These are phyloP conservation scores for Aphis gossypii DNA, from an alignment of 1,140 invertebrate genomes.

Conservation along the genomic window DNA sequence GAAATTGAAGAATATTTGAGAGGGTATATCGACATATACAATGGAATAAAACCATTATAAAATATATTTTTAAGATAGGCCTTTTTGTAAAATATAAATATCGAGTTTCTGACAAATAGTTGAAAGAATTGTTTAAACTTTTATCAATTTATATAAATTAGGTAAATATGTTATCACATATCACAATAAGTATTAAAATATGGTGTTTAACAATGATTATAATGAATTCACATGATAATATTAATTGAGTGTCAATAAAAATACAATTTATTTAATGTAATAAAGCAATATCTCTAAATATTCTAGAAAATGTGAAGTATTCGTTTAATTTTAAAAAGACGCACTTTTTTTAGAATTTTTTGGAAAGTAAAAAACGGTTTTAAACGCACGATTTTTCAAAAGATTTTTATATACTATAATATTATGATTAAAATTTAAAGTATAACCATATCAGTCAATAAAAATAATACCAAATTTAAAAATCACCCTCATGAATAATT, in stretches of 20 bases:
- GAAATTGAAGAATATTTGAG: too few species aligned
- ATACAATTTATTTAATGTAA: not conserved
- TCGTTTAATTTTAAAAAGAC: not conserved
- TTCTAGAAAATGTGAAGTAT: not conserved
- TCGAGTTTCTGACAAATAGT: not conserved
- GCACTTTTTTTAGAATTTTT: not conserved
- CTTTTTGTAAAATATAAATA: not conserved
- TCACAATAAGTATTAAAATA: not conserved
- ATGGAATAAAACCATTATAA: too few species aligned
- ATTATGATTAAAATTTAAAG: too few species aligned
- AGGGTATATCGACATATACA: too few species aligned
- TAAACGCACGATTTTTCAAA: not conserved
- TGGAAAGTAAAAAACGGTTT: not conserved
- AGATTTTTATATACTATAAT: not conserved
- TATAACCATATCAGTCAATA: too few species aligned
- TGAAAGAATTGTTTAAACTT: not conserved
- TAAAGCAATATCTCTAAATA: not conserved
- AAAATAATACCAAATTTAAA: too few species aligned
- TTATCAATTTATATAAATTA: not conserved
- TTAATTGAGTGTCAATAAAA: not conserved
- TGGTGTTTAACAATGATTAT: not conserved
- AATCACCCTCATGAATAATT: too few species aligned
- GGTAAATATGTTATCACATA: not conserved
- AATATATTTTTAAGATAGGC: not conserved
- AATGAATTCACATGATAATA: not conserved